These are phyloP conservation scores for Drosophila paracracens DNA, from an alignment of 2,888 invertebrate species.

Conservation along the genomic window DNA sequence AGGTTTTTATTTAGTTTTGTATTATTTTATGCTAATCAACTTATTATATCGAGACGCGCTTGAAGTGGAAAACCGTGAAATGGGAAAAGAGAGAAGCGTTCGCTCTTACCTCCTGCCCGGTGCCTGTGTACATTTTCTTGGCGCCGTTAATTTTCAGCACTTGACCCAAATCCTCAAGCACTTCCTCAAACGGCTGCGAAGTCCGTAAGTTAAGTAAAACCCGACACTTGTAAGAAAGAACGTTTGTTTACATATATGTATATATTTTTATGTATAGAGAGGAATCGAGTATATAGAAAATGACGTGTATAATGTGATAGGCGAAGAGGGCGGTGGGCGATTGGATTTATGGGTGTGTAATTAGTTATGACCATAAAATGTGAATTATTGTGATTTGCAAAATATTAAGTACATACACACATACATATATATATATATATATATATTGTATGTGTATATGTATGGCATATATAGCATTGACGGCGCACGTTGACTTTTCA, in stretches of 20 bases:
- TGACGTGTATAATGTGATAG: constrained; percentile 34
- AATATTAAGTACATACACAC: constrained; percentile 6
- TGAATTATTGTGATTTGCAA: constrained; percentile 45
- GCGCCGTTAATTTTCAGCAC: constrained; percentile 96
- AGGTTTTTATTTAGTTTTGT: constrained; percentile 11
- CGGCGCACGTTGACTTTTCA: constrained; percentile 62
- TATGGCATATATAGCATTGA: constrained; percentile 25
- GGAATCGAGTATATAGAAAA: constrained; percentile 10
- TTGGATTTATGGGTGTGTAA: constrained; percentile 59
- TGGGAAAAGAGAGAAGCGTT: background rate
- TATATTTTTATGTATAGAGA: background rate
- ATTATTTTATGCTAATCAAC: constrained; percentile 47
- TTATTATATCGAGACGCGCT: constrained; percentile 32
- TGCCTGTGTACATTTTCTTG: constrained; percentile 95
- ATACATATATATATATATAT: background rate
- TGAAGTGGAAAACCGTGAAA: too few species aligned
- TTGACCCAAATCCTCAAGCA: constrained; percentile 96
- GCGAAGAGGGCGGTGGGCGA: constrained; percentile 19
- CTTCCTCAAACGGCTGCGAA: constrained; percentile 97
- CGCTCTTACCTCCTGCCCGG: constrained; percentile 93
- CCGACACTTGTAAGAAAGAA: constrained; percentile 88
- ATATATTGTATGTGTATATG: background rate
- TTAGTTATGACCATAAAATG: constrained; percentile 64
- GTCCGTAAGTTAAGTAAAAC: constrained; percentile 96
- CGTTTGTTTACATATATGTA: background rate